Base-by-base conservation (phyloP, 2,888 invertebrate species). In the Heteromurus nitidus region DNA sequence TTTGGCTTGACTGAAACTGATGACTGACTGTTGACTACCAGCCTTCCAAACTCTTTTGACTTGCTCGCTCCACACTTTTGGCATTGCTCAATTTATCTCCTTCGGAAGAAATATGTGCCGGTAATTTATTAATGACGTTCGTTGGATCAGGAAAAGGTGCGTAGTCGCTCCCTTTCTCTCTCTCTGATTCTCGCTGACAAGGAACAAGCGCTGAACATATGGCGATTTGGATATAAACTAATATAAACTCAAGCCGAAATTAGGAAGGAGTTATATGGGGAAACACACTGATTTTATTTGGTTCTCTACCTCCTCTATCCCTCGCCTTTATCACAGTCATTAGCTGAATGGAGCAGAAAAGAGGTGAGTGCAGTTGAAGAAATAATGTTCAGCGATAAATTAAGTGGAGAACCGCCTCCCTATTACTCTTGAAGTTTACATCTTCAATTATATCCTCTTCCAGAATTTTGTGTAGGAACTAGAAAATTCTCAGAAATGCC, bases 11-110 rank as follows among this genome's bases (percentile, higher is more conserved):
- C 77, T 77, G 31, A 69, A 68, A 76, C 76, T 68, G 68, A 44
- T 76, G 68, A 77, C 69, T 77, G 77, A 77, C 77, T 77, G 69
- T 69, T 69, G 69, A 77, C 77, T 69, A 18, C 65, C 47, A 67
- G 30, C 76, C 44, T 76, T 42, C 24, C 18, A 30, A 55, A 67
- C 65, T 75, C 60, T 60, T 67, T 75, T 44, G 47, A 69, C 62
- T 60, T 44, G 30, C 22, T 68, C 58, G 36, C 47, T 30, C 47
- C 31, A 60, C 44, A 60, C 58, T 62, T 62, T 69, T 76, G 69
- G 36, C 77, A 77, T 30, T 47, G 47, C 58, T 50, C 69, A 50
- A 77, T 77, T 77, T 77, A 77, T 77, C 77, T 69, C 30, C 60
- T 47, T 18, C 20, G n/a, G 20, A 69, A 62, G 77, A 77, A 69